A percentile compares a stretch with the other conserved stretches of the same genome.
phyloP scores from a whole-genome alignment of 2,888 invertebrate genomes.

The Machimus rusticus region DNA sequence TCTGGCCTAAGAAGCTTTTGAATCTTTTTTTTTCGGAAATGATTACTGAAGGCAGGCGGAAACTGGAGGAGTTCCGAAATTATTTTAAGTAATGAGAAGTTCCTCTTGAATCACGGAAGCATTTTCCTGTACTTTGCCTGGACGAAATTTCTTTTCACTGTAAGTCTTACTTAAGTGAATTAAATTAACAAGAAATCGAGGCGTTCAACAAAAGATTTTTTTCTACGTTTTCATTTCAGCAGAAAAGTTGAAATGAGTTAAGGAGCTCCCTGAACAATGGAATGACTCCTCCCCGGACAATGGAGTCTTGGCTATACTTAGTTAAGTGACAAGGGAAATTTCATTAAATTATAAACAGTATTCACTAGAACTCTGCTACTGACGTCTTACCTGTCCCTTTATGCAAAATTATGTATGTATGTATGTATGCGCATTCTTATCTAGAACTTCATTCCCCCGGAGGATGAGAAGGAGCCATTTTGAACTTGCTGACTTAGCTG shows the following conservation, averaged over 20 bases:
- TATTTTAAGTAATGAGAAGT: not conserved
- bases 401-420: constrained; percentile 12
- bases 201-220: constrained; percentile 1
- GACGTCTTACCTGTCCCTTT: constrained; percentile 3
- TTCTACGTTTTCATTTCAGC: not conserved
- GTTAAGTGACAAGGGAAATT: constrained; percentile 9
- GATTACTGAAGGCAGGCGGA: not conserved
- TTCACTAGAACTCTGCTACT: not conserved
- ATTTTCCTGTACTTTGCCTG: not conserved
- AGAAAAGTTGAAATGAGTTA: constrained; percentile 21
- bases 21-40: not conserved
- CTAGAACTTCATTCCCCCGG: not conserved
- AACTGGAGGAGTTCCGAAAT: not conserved
- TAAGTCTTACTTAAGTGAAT: not conserved
- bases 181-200: not conserved
- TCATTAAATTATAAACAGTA: constrained; percentile 19
- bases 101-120: not conserved
- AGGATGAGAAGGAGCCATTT: not conserved
- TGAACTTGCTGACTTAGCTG: not conserved
- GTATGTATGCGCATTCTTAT: not conserved
- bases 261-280: not conserved
- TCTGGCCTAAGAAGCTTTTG: not conserved
- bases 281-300: not conserved
- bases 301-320: not conserved
- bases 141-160: not conserved